Conservation (phyloP, 2,797 vertebrate genomes). For the Cyclura pinguis region DNA sequence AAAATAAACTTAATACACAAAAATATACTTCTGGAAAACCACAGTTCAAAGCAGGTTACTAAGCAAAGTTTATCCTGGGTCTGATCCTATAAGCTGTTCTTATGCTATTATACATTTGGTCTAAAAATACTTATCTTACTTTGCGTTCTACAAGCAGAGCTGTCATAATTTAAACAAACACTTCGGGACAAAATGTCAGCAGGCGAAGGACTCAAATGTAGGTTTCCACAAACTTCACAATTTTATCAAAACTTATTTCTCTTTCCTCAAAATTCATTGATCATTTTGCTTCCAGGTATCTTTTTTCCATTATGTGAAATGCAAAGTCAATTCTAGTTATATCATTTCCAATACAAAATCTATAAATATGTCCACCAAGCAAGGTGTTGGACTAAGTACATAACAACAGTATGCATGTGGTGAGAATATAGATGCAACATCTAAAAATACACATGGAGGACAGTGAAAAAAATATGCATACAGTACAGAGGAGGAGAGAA, state of each 20-base stretch:
- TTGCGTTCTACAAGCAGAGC: neutral
- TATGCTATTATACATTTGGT: neutral
- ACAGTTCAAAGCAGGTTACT: neutral
- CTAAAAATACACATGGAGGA: neutral
- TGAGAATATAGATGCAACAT: neutral
- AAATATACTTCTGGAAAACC: neutral
- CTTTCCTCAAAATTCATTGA: neutral
- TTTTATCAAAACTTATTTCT: neutral
- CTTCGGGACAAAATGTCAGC: neutral
- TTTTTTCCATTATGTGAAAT: neutral
- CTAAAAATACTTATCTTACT: neutral
- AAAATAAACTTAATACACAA: neutral
- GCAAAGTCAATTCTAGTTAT: neutral
- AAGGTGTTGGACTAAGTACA: neutral
- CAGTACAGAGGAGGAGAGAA: neutral
- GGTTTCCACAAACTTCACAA: too few relatives aligned
- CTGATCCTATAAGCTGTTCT: neutral
- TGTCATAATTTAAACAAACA: neutral
- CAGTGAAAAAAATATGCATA: neutral
- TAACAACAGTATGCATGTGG: neutral
- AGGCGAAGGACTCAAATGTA: too few relatives aligned
- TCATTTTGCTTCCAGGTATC: neutral
- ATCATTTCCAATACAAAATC: neutral
- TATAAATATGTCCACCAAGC: neutral
- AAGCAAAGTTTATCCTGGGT: neutral